Conservation (phyloP, 2,888 invertebrate species). For the Campoplex nolae region DNA sequence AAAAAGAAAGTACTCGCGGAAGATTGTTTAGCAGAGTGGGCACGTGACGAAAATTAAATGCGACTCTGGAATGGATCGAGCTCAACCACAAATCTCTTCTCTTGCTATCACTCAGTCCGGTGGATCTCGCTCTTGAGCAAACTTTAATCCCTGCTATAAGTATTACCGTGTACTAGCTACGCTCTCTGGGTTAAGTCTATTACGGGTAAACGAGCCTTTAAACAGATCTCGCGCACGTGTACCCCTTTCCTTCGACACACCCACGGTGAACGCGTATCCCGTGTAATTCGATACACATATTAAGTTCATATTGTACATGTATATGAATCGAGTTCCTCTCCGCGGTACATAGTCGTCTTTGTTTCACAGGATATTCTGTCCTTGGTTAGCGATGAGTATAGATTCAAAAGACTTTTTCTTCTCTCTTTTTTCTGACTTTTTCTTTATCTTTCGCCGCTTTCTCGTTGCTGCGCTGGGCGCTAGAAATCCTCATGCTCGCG, state of each 20-base stretch:
- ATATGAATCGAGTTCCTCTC: not conserved
- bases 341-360: not conserved
- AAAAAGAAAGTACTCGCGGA: too few relatives aligned
- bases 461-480: not conserved
- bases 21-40: too few relatives aligned
- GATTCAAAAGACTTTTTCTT: not conserved
- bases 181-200: slow-evolving; percentile 56
- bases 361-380: not conserved
- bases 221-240: slow-evolving; percentile 42
- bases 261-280: slow-evolving; percentile 43
- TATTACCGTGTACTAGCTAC: slow-evolving; percentile 13
- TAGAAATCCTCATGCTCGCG: not conserved
- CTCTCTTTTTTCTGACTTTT: not conserved
- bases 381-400: not conserved
- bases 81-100: slow-evolving; percentile 36
- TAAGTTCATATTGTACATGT: not conserved
- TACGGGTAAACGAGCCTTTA: slow-evolving; percentile 64
- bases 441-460: not conserved
- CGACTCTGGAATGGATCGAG: not conserved
- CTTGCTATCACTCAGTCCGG: slow-evolving; percentile 42
- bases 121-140: slow-evolving; percentile 32
- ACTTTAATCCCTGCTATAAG: slow-evolving; percentile 60
- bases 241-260: slow-evolving; percentile 20
- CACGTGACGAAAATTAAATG: slow-evolving; percentile 19
- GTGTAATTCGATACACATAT: slow-evolving; percentile 58